phyloP scores from a whole-genome alignment of 2,113 vertebrate species.

The Strigops habroptila region DNA sequence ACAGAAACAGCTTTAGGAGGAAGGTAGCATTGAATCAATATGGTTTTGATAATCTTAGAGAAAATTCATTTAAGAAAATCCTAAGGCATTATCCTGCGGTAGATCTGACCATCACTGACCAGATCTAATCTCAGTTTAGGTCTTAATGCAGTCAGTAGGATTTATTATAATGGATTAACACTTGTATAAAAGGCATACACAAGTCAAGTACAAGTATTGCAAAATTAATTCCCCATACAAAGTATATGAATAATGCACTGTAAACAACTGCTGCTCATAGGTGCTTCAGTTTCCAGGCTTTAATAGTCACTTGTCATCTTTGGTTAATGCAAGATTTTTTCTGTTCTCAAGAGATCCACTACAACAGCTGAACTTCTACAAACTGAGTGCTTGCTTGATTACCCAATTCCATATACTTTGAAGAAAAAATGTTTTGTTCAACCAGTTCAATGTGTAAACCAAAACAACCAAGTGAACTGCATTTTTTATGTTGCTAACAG shows the following conservation, averaged over 20 bases:
- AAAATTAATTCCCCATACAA: constrained; percentile 63
- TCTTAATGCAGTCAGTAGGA: constrained; percentile 32
- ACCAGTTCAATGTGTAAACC: not conserved
- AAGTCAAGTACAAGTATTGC: constrained; percentile 62
- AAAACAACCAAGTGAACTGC: not conserved
- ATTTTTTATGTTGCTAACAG: not conserved
- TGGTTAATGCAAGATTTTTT: constrained; percentile 39
- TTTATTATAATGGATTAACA: not conserved
- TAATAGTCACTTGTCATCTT: constrained; percentile 43
- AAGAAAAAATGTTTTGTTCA: not conserved
- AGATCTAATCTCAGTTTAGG: constrained; percentile 22
- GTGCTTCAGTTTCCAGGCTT: constrained; percentile 41
- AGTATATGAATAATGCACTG: constrained; percentile 48
- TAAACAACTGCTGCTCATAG: constrained; percentile 18
- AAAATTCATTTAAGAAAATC: constrained; percentile 61
- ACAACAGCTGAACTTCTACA: not conserved
- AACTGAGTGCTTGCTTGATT: not conserved
- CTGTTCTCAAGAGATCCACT: constrained; percentile 12
- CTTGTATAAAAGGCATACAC: constrained; percentile 57
- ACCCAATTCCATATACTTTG: not conserved
- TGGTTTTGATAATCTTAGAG: constrained; percentile 19
- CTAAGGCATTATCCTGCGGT: constrained; percentile 58
- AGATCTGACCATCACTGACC: not conserved
- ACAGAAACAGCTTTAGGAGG: constrained; percentile 8
- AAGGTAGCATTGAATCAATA: constrained; percentile 39